Base-by-base conservation (phyloP, 2,888 invertebrate genomes). In the Calameuta pallipes region DNA sequence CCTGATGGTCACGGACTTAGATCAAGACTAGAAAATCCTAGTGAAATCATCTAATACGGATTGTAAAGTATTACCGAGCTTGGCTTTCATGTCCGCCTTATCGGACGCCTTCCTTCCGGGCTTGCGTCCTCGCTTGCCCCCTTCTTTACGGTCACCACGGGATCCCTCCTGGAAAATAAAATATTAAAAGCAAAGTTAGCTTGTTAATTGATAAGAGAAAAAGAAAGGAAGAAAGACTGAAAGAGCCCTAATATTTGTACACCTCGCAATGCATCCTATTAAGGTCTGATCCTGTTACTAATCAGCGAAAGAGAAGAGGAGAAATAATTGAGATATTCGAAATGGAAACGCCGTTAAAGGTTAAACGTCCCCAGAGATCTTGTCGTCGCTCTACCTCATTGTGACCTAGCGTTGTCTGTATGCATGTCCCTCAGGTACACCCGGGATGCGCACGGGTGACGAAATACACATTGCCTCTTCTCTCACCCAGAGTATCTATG, bases 61-160 rank as follows among this genome's bases (percentile, higher is more conserved):
- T 56, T 56, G 23, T 1, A 56, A 56, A 23, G 56, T 86, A 92
- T 91, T 92, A 97, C 97, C 97, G 86, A 98, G 94, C 94, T 98
- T 98, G 82, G 97, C 97, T 94, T 96, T 97, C 94, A 97, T 96
- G 92, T 98, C 98, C 92, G 97, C 95, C 93, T 97, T 98, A 90
- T 97, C 97, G 87, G 95, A 94, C 86, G 96, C 95, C 93, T 97
- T 97, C 91, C 97, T 94, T 89, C 96, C 97, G 82, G 97, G 97
- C 92, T 97, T 96, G 89, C 97, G 95, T 91, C 97, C 98, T 87
- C 98, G 94, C 92, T 96, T 96, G 85, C 96, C 96, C 84, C 96
- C 94, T 93, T 97, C 97, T 90, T 96, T 96, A 85, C 96, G 94
- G 92, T 93, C 92, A 88, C 94, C 94, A 85, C 94, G 90, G 80